Conservation (phyloP, 2,888 invertebrate genomes). For the Brachylomia viminalis region DNA sequence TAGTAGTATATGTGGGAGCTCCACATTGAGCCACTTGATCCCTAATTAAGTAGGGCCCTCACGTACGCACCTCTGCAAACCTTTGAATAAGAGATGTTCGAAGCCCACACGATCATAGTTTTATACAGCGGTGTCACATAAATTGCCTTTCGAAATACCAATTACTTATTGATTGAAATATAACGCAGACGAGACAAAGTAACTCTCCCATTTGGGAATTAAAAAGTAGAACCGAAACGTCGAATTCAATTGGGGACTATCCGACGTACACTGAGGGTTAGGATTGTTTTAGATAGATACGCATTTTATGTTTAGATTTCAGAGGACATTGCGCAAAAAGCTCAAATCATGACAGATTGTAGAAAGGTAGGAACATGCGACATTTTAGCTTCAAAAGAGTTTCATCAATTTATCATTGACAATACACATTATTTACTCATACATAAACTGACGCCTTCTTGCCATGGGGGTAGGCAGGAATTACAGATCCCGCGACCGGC, state of each 20-base stretch:
- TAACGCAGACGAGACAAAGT: background rate
- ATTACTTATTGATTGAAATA: conserved; percentile 46
- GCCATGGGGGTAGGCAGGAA: background rate
- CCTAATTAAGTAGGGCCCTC: conserved; percentile 80
- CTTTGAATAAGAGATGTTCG: conserved; percentile 76
- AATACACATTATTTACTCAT: background rate
- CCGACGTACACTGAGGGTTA: conserved; percentile 5
- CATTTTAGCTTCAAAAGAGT: conserved; percentile 1
- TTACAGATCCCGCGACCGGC: background rate
- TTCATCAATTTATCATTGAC: background rate
- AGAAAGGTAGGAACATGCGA: background rate
- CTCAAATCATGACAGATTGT: background rate
- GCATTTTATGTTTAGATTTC: conserved; percentile 13
- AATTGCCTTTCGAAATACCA: conserved; percentile 38
- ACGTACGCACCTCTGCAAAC: conserved; percentile 79
- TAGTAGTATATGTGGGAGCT: conserved; percentile 43
- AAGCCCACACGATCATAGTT: conserved; percentile 60
- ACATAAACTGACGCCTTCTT: background rate
- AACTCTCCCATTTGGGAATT: conserved; percentile 36
- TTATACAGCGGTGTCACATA: conserved; percentile 42
- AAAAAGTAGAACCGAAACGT: conserved; percentile 24
- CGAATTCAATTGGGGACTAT: conserved; percentile 26
- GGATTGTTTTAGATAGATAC: conserved; percentile 12
- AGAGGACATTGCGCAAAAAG: background rate
- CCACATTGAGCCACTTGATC: conserved; percentile 74